Base-by-base conservation (phyloP, 2,113 vertebrate genomes). In the Psittacula cyanocephala region DNA sequence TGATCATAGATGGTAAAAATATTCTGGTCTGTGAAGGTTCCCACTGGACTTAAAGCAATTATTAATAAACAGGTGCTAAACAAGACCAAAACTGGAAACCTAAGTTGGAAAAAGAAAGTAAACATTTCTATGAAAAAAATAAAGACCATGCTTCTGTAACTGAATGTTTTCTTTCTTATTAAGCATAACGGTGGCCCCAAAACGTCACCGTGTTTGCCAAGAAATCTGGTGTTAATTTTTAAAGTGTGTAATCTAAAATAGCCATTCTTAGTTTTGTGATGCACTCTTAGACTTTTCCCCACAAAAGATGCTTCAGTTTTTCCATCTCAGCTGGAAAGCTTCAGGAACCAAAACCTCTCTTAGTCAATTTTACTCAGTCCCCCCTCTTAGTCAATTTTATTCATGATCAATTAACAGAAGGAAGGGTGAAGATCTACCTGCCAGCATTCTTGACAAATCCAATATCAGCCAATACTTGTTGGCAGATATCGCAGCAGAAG, bases 401-500 rank as follows among this genome's bases (percentile, higher is more conserved):
- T 94, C 46, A 65, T 16, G 13, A 77, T 20, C 87, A 87, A n/a
- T 72, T 87, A 79, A 75, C 17, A 77, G 60, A 78, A 68, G 53
- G 41, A 91, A 88, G 29, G 39, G 31, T 63, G 69, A 86, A 81
- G 44, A 97, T 97, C 88, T 96, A 99, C 99, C 99, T 99, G 97
- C 99, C 99, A 17, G 99, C 99, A 63, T 99, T 99, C 98, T 99
- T 99, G 60, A 99, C 99, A 96, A 99, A 99, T 86, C 99, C 99
- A 64, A 99, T 99, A 88, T 99, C 99, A 6, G 99, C 99, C 44
- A 99, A 95, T 49, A 99, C 98, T 35, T 98, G 89, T 82, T 99
- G 97, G 97, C 99, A 99, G 94, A 99, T 98, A 88, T 99, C 99
- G 89, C 99, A 99, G 98, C 99, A 98, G 98, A 99, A 99, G 81